phyloP scores from a whole-genome alignment of 1,140 invertebrate genomes.

The Drosophila willistoni region DNA sequence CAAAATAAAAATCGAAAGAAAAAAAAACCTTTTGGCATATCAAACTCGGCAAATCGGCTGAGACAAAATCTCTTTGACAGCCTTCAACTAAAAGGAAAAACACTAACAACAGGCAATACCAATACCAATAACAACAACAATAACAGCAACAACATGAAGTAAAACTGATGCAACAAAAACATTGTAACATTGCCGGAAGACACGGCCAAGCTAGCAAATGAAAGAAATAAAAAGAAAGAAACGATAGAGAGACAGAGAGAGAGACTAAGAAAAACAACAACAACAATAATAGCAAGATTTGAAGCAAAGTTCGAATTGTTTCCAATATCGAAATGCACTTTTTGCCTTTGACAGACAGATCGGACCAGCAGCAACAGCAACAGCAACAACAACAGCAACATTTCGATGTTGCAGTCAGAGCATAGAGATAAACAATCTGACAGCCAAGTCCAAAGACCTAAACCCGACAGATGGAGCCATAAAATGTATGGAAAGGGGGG shows the following conservation, averaged over 20 bases:
- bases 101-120: slow-evolving; percentile 33
- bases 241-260: neutral
- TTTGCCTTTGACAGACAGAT: slow-evolving; percentile 66
- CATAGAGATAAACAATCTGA: slow-evolving; percentile 65
- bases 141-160: slow-evolving; percentile 24
- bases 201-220: slow-evolving; percentile 45
- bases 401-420: slow-evolving; percentile 23
- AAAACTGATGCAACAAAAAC: slow-evolving; percentile 75
- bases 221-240: slow-evolving; percentile 20
- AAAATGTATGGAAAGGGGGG: slow-evolving; percentile 18
- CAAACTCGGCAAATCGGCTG: slow-evolving; percentile 45
- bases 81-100: slow-evolving; percentile 54
- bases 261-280: neutral
- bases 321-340: slow-evolving; percentile 72
- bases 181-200: slow-evolving; percentile 76
- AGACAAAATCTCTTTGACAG: slow-evolving; percentile 62
- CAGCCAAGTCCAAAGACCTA: slow-evolving; percentile 47
- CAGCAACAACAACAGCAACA: slow-evolving; percentile 26
- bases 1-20: neutral
- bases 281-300: slow-evolving; percentile 51
- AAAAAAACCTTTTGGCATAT: slow-evolving; percentile 60
- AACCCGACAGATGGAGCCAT: slow-evolving; percentile 34
- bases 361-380: slow-evolving; percentile 19
- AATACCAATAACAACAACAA: slow-evolving; percentile 34
- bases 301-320: slow-evolving; percentile 66